Evolutionary conservation across 1,140 invertebrate species (phyloP), one percentile per base, ranked within the genome.

Genomic region (Conus ventricosus): DNA sequence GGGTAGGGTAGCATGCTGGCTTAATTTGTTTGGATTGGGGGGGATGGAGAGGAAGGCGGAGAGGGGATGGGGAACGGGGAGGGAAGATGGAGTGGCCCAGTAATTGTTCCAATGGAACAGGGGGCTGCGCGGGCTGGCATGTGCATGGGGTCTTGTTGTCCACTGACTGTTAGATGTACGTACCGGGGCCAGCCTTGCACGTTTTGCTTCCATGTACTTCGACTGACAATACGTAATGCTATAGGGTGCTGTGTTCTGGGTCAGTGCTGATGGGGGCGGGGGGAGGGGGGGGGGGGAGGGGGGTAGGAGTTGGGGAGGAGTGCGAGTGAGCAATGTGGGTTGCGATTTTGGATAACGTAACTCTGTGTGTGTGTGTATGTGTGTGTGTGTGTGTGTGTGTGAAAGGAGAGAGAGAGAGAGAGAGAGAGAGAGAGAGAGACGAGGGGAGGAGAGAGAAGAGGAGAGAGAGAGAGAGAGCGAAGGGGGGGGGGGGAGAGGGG

Each of bases 51-150:
- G 4, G 23, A 20, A 20, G 67, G 67, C 11, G 15, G 67, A 20
- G 67, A 20, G 67, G 67, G 67, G 67, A 71, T 6, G 20, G 67
- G 67, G 57, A 15, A 11, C 1, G 67, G 67, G 67, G 23, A 17
- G 67, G 67, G 7, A 4, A 23, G 67, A 71, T 71, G 67, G 23
- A 71, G 67, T 71, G 67, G 11, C 67, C 6, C 11, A 23, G 20
- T 71, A 71, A 71, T 71, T 71, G 67, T 71, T 71, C 67, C 67
- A 71, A 71, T 71, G 20, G 67, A 71, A n/a, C 67, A 63, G 17
- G 60, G 60, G 10, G 11, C 17, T 11, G 11, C 11, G 60, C 17
- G 4, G 60, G 10, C 17, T 63, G 60, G 17, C 60, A 63, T 63
- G 60, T 20, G 17, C 60, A 20, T 63, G 60, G 60, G 60, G 17